phyloP scores from a whole-genome alignment of 2,113 vertebrate species.

The Chitala chitala region DNA sequence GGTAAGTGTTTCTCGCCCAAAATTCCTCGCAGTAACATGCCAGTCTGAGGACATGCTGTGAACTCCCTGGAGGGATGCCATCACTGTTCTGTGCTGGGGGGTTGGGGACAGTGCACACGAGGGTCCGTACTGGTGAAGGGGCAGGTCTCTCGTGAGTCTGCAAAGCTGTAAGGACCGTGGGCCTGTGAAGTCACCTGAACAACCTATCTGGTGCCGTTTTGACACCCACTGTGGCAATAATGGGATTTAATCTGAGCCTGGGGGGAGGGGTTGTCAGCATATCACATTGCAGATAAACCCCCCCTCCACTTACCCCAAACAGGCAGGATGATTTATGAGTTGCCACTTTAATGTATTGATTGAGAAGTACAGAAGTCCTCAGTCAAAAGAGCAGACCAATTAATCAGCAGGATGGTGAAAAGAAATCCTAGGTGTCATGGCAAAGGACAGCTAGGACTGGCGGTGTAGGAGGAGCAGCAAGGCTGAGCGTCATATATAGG shows the following conservation, averaged over 20 bases:
- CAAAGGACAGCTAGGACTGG: neutral
- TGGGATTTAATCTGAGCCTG: constrained; percentile 13
- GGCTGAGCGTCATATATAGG: too few species aligned
- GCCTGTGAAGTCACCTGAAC: too few species aligned
- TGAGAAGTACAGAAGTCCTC: constrained; percentile 23
- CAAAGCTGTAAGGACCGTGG: too few species aligned
- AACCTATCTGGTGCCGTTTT: neutral
- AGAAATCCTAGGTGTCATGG: neutral
- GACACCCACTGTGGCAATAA: neutral
- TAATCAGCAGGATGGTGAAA: constrained; percentile 22
- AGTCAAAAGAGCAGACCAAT: constrained; percentile 18
- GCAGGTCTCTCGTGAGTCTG: too few species aligned
- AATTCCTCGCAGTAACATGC: too few species aligned
- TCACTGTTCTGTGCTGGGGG: too few species aligned
- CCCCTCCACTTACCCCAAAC: neutral
- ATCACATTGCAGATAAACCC: neutral
- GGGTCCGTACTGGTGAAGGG: too few species aligned
- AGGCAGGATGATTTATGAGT: constrained; percentile 29
- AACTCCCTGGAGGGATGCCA: neutral
- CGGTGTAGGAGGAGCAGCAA: too few species aligned
- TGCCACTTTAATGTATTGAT: constrained; percentile 21
- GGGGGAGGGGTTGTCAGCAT: neutral
- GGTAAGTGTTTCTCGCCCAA: constrained; percentile 57
- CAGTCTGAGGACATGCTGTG: neutral
- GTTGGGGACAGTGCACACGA: too few species aligned